Evolutionary conservation across 2,888 invertebrate genomes (phyloP).

Genomic region (Zeuzera pyrina): DNA sequence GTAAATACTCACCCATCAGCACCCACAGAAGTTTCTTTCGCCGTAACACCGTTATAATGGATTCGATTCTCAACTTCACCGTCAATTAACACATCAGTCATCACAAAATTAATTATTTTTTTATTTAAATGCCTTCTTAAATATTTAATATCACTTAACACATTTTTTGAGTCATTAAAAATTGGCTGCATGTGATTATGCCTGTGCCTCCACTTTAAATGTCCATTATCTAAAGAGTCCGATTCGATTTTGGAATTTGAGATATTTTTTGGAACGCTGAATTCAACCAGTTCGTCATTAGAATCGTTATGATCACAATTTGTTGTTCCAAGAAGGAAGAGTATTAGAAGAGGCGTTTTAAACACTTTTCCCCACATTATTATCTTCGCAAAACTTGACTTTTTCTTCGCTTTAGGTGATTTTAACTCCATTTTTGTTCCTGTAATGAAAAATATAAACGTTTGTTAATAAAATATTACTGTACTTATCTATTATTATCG

Average conservation of each 20-base stretch:
- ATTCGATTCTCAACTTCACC: conserved; percentile 80
- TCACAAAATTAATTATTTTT: conserved; percentile 74
- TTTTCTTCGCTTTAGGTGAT: conserved; percentile 60
- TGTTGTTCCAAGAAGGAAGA: conserved; percentile 51
- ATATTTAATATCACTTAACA: conserved; percentile 55
- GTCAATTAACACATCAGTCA: conserved; percentile 77
- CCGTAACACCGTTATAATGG: conserved; percentile 75
- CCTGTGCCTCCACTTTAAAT: conserved; percentile 16
- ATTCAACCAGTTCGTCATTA: conserved; percentile 21
- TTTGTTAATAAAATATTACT: conserved; percentile 1
- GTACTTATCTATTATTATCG: background rate
- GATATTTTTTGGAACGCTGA: conserved; percentile 19
- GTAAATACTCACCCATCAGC: conserved; percentile 61
- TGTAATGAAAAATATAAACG: background rate
- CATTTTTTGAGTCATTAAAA: conserved; percentile 24
- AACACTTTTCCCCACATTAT: conserved; percentile 53
- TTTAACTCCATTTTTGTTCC: conserved; percentile 52
- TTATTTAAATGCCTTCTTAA: conserved; percentile 52
- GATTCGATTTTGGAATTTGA: conserved; percentile 17
- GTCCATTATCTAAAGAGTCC: conserved; percentile 11
- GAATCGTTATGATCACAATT: conserved; percentile 46
- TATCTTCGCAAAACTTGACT: conserved; percentile 36
- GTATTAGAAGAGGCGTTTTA: conserved; percentile 44
- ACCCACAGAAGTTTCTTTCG: conserved; percentile 77
- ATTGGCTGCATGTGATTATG: conserved; percentile 23